A percentile compares a stretch with the other conserved stretches of the same genome.
Conservation (phyloP, 2,797 vertebrate species). For the Muraenolepis orangiensis region DNA sequence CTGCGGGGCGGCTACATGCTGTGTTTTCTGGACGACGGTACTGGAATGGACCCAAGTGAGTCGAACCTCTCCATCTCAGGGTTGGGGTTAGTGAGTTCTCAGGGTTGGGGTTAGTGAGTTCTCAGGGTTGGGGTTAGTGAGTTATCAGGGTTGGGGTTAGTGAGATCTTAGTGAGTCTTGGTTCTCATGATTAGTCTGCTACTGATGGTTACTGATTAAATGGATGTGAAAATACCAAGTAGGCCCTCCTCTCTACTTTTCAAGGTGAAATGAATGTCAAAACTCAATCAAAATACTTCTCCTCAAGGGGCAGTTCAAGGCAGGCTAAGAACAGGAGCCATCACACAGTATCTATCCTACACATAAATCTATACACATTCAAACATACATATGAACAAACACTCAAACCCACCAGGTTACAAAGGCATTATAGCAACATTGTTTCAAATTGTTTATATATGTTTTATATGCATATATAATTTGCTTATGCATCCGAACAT, state of each 20-base stretch:
- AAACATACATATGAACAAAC: too few species aligned
- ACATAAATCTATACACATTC: too few species aligned
- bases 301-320: too few species aligned
- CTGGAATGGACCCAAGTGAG: slow-evolving; percentile 97
- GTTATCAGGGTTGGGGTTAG: neutral
- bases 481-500: neutral
- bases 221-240: too few species aligned
- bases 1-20: slow-evolving; percentile 92
- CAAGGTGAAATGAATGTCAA: neutral
- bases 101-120: neutral
- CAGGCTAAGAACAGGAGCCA: too few species aligned
- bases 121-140: neutral
- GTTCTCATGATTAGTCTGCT: too few species aligned
- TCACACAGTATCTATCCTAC: too few species aligned
- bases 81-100: neutral
- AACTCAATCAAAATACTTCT: neutral
- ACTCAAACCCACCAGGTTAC: too few species aligned
- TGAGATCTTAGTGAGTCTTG: neutral
- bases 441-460: neutral
- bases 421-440: too few species aligned
- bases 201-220: too few species aligned
- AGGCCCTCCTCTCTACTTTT: neutral
- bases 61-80: slow-evolving; percentile 27
- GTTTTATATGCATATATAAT: neutral
- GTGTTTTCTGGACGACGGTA: slow-evolving; percentile 96